These are phyloP conservation scores for Pectinophora gossypiella DNA, from an alignment of 1,140 invertebrate species.

Conservation along the genomic window DNA sequence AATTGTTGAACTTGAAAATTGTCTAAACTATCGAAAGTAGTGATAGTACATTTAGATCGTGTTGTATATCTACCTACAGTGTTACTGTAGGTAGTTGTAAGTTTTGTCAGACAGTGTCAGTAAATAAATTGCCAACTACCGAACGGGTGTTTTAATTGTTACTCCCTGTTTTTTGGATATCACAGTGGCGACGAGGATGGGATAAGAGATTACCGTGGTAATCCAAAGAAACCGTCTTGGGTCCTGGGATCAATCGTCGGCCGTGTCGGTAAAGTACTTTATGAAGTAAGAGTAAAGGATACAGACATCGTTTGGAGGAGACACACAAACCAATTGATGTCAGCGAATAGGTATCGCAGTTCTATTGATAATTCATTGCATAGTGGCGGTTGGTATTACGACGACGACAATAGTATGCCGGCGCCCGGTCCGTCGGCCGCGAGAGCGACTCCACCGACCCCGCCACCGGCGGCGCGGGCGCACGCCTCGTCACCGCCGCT, in stretches of 20 bases:
- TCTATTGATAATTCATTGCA: not conserved
- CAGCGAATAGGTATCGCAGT: not conserved
- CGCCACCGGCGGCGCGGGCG: too few relatives aligned
- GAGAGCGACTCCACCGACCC: not conserved
- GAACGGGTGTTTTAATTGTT: too few relatives aligned
- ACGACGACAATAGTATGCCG: not conserved
- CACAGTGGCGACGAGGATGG: not conserved
- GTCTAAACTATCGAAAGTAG: too few relatives aligned
- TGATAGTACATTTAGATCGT: too few relatives aligned
- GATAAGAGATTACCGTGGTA: not conserved
- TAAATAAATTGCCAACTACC: too few relatives aligned
- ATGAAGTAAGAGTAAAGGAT: not conserved
- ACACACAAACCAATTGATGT: not conserved
- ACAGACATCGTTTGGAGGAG: not conserved
- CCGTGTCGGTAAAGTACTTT: not conserved
- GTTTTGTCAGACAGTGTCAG: too few relatives aligned
- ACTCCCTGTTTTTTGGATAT: too few relatives aligned
- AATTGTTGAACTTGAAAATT: too few relatives aligned
- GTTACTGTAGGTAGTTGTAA: too few relatives aligned
- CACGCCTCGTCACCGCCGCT: not conserved
- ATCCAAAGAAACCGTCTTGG: not conserved
- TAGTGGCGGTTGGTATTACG: not conserved
- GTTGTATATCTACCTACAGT: too few relatives aligned
- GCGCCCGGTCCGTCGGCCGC: too few relatives aligned
- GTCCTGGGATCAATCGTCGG: not conserved